Evolutionary conservation across 2,888 invertebrate species (phyloP), one percentile per base, ranked within the genome.

Genomic region (Hyppa rectilinea): DNA sequence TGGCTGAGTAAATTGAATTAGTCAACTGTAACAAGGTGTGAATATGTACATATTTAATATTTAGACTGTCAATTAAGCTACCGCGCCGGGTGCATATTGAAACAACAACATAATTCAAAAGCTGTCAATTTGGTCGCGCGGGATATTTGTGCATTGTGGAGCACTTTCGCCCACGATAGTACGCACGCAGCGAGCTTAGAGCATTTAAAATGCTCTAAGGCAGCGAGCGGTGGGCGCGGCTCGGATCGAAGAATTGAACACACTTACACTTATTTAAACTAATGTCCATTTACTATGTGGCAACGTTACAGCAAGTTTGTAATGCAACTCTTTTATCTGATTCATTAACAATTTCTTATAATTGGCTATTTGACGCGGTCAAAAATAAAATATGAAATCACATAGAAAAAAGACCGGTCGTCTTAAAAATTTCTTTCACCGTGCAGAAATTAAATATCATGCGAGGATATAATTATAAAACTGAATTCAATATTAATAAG

Each of bases 221-320:
- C 80, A 69, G 78, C 70, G 60, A 38, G 38, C 66, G 68, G 75
- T 86, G 83, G 87, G 87, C 75, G 87, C 85, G 86, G 87, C 83
- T 38, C 59, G 38, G 52, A 83, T 75, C 85, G 76, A 85, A 80
- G 85, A 85, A 84, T 82, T 82, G 71, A 74, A 58, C 68, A 58
- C 68, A 62, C 77, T 85, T 85, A 78, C 82, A 75, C 82, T 83
- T 85, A 85, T 85, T 83, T 84, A 84, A 72, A 83, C 67, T 75
- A 82, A 82, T 82, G 78, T 80, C 74, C 74, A 71, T 80, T 84
- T 79, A 80, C 73, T 71, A 69, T 75, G 75, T 77, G 75, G 74
- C 69, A 71, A 82, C 59, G 62, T 63, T 56, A 61, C 29, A 62
- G 60, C 80, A 69, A 78, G 59, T 55, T 71, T 56, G 71, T 62